Base-by-base conservation (phyloP, 30 jellyfish, hydroid and myxozoan species). In the Clytia hemisphaerica region DNA sequence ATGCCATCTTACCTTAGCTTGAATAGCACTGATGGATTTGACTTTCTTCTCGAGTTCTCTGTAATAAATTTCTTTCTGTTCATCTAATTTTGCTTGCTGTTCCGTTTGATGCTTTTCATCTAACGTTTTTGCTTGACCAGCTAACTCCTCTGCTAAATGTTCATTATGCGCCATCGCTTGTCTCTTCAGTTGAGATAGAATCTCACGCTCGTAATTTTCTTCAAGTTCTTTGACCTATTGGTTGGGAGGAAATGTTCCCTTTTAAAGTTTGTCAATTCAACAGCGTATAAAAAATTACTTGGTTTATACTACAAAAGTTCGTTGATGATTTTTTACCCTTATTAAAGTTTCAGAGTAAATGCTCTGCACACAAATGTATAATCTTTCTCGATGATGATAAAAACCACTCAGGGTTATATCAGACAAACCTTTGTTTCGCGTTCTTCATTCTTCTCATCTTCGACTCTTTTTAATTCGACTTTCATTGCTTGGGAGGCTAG, bases 121-220 rank as follows among this genome's bases (percentile, higher is more conserved):
- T 1, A 88, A 85, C 32, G 48, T 50, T 21, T 53, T 72, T 10
- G 93, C 76, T 30, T 72, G 83, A 1, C 77, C 37, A 9, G 55
- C 66, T 46, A 88, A 48, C 4, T 72, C 86, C 48, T 88, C 97
- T 0, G 83, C 30, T 58, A 88, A 60, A 47, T 79, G 97, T n/a
- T 80, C 97, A 35, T 79, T 65, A 65, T 88, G 97, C 4, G 97
- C 97, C 24, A 93, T 85, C 4, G 97, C 89, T 31, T 88, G 97
- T 4, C 94, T 85, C 67, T 88, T 88, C 84, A 88, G 51, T 49
- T 88, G 97, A 3, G 57, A 46, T 53, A 78, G 73, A 28, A 88
- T 79, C 72, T 88, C 97, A 29, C 25, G 38, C 37, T 88, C 94
- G 59, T 78, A 88, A 16, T 79, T 47, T 15, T 47, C 68, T 22